phyloP scores from a whole-genome alignment of 2,888 invertebrate species.

The Phytoseiulus persimilis region DNA sequence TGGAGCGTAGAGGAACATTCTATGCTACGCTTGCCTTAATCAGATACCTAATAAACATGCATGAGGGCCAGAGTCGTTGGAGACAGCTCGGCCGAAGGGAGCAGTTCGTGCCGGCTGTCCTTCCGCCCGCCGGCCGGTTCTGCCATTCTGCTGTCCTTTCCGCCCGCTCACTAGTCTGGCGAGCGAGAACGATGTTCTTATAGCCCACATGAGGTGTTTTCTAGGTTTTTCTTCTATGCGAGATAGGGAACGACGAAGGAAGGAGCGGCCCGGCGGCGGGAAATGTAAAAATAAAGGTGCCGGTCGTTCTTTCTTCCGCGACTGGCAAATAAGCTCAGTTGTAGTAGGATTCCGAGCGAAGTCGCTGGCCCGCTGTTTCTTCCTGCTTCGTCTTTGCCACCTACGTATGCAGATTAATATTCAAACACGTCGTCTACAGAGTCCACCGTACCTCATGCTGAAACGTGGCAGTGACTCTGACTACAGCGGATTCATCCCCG shows the following conservation, averaged over 20 bases:
- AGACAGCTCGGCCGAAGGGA: neutral
- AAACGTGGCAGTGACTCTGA: constrained; percentile 32
- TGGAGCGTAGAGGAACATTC: neutral
- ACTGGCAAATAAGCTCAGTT: neutral
- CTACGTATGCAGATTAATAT: constrained; percentile 11
- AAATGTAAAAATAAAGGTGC: neutral
- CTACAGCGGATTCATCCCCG: constrained; percentile 27
- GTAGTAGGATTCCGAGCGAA: neutral
- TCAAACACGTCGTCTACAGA: constrained; percentile 27
- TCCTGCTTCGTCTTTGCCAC: neutral
- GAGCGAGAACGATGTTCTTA: neutral
- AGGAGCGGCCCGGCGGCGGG: neutral
- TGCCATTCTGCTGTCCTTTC: neutral
- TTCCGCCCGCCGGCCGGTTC: neutral
- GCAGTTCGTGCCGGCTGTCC: neutral
- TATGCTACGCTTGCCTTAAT: neutral
- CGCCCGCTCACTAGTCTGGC: neutral
- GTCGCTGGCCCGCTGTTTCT: neutral
- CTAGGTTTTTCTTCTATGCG: neutral
- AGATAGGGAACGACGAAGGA: neutral
- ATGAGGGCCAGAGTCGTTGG: neutral
- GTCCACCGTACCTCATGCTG: constrained; percentile 35
- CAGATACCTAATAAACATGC: neutral
- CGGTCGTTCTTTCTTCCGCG: neutral
- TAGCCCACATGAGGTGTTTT: neutral